Evolutionary conservation across 2,888 invertebrate genomes (phyloP).

Genomic region (Leucophenga montana): DNA sequence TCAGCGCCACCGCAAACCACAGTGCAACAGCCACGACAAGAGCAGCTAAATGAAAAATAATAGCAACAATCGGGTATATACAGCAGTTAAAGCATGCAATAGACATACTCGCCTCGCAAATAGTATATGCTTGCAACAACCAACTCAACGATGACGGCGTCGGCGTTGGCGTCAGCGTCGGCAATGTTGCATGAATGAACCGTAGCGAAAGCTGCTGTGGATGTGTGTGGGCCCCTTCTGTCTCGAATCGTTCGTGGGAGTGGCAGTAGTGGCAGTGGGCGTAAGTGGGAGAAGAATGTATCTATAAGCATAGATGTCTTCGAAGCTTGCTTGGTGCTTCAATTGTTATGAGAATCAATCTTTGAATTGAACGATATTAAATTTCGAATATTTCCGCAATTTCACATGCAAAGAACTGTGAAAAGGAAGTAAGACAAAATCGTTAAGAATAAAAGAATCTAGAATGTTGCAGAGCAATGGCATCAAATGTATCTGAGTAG

Average conservation of each 20-base stretch:
- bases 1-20: conserved; percentile 18
- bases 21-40: conserved; percentile 11
- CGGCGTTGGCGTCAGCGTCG: neutral
- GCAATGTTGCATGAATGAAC: neutral
- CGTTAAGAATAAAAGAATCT: too few species aligned
- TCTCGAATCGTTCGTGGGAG: neutral
- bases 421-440: too few species aligned
- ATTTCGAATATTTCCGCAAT: conserved; percentile 52
- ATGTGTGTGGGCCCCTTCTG: too few species aligned
- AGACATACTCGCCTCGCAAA: too few species aligned
- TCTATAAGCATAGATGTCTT: neutral
- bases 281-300: neutral
- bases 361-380: conserved; percentile 49
- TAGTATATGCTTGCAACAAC: conserved; percentile 1
- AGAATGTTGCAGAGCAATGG: too few species aligned
- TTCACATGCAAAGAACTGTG: conserved; percentile 41
- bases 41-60: neutral
- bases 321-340: conserved; percentile 1
- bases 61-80: neutral
- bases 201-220: neutral
- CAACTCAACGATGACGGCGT: neutral
- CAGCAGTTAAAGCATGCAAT: neutral
- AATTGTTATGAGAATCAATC: conserved; percentile 46
- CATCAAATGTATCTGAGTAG: too few species aligned
- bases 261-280: neutral